Percentiles rank a stretch among this genome's conserved stretches.
phyloP scores from a whole-genome alignment of 2,888 invertebrate genomes.

The Scaptomyza tumidula region DNA sequence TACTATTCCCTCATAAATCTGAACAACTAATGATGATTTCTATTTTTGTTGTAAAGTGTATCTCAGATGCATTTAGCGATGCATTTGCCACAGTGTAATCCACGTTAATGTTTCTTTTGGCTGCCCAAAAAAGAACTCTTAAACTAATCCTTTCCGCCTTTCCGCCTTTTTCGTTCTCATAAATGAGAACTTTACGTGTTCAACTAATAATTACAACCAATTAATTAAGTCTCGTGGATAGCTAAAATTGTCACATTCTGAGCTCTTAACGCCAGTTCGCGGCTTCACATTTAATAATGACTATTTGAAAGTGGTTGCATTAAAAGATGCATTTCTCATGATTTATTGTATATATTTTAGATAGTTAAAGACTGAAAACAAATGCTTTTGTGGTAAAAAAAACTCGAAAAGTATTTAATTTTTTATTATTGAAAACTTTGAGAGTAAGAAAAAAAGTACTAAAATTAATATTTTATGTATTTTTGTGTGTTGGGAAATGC shows the following conservation, averaged over 20 bases:
- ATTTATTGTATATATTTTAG: no score
- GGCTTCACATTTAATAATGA: constrained; percentile 32
- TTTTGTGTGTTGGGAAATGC: no score
- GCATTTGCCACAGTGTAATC: constrained; percentile 58
- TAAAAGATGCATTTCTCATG: neutral
- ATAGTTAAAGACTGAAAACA: no score
- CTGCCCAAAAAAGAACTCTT: constrained; percentile 24
- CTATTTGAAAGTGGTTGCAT: constrained; percentile 21
- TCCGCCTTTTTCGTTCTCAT: constrained; percentile 3
- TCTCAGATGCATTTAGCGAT: constrained; percentile 21
- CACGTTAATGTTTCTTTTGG: constrained; percentile 54
- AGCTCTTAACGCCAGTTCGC: constrained; percentile 20
- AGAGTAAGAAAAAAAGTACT: no score
- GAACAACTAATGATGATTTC: constrained; percentile 60
- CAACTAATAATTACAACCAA: constrained; percentile 41
- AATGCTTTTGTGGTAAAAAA: no score
- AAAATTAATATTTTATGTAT: no score
- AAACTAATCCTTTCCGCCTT: constrained; percentile 63
- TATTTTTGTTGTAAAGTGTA: constrained; percentile 49
- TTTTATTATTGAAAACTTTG: no score
- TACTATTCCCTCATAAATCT: constrained; percentile 60
- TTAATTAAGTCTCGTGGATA: constrained; percentile 38
- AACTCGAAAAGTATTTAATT: no score
- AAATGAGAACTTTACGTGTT: constrained; percentile 24
- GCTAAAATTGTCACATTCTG: constrained; percentile 23